These are phyloP conservation scores for Xanthorhoe designata DNA, from an alignment of 2,888 invertebrate genomes.

Conservation along the genomic window DNA sequence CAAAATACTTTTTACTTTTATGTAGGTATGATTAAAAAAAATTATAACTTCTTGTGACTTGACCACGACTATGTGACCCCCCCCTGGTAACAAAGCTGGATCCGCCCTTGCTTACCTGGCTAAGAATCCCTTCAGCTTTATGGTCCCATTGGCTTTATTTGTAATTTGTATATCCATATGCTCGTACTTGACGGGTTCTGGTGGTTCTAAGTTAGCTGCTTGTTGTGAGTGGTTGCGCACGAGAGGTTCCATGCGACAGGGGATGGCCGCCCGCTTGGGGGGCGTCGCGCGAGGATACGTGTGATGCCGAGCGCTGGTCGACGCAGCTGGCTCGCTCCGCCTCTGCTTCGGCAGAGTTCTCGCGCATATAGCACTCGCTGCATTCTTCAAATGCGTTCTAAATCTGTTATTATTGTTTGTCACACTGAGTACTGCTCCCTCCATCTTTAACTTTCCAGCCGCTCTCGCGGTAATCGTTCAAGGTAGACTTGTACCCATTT, in stretches of 20 bases:
- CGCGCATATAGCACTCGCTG: conserved; percentile 77
- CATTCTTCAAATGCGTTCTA: conserved; percentile 78
- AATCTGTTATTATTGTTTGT: conserved; percentile 77
- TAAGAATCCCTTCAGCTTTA: conserved; percentile 71
- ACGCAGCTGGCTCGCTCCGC: conserved; percentile 64
- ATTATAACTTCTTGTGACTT: no score
- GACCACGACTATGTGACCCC: no score
- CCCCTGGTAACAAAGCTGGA: no score
- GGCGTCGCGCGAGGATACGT: conserved; percentile 76
- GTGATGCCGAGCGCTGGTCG: conserved; percentile 70
- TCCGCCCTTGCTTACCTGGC: conserved; percentile 75
- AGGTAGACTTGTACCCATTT: conserved; percentile 73
- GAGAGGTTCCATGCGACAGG: conserved; percentile 73
- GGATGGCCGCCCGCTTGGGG: conserved; percentile 69
- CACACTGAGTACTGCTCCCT: conserved; percentile 82
- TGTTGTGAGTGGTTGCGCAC: conserved; percentile 58
- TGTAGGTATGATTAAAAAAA: no score
- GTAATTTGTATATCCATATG: conserved; percentile 52
- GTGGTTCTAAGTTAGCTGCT: conserved; percentile 53
- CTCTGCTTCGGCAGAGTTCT: conserved; percentile 80
- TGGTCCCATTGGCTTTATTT: conserved; percentile 59
- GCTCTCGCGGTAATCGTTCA: conserved; percentile 55
- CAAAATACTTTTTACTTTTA: no score
- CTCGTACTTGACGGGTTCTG: conserved; percentile 57
- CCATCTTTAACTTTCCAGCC: conserved; percentile 65